phyloP scores from a whole-genome alignment of 2,888 invertebrate species.

The Oxystoma pomonae region DNA sequence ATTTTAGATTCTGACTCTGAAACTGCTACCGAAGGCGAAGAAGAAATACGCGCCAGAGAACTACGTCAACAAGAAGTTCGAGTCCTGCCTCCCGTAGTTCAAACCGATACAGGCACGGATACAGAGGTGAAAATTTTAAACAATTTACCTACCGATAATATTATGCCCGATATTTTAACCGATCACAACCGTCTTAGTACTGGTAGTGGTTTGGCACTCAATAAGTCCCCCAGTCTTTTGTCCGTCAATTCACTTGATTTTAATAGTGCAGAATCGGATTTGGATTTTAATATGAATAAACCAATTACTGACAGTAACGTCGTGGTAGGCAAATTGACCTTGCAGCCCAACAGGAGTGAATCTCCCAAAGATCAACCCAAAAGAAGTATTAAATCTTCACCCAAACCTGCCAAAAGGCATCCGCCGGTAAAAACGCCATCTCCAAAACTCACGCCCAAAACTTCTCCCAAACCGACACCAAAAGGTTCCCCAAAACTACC shows the following conservation, averaged over 20 bases:
- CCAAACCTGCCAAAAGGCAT: neutral
- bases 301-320: conserved; percentile 23
- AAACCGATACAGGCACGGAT: conserved; percentile 64
- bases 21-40: conserved; percentile 71
- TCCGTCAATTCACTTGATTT: conserved; percentile 41
- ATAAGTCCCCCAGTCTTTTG: conserved; percentile 39
- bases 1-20: conserved; percentile 60
- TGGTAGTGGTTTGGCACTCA: conserved; percentile 18
- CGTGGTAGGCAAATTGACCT: conserved; percentile 31
- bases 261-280: conserved; percentile 43
- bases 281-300: conserved; percentile 37
- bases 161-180: conserved; percentile 31
- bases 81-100: conserved; percentile 58
- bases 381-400: neutral
- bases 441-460: conserved; percentile 1
- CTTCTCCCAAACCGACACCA: conserved; percentile 8
- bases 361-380: neutral
- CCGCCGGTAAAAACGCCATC: conserved; percentile 8
- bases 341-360: conserved; percentile 12
- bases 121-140: conserved; percentile 62
- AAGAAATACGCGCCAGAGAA: conserved; percentile 63
- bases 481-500: conserved; percentile 9
- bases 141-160: conserved; percentile 29
- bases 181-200: conserved; percentile 22
- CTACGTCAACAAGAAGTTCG: conserved; percentile 65